Evolutionary conservation across 2,113 vertebrate species (phyloP).

Genomic region (Lycaon pictus): DNA sequence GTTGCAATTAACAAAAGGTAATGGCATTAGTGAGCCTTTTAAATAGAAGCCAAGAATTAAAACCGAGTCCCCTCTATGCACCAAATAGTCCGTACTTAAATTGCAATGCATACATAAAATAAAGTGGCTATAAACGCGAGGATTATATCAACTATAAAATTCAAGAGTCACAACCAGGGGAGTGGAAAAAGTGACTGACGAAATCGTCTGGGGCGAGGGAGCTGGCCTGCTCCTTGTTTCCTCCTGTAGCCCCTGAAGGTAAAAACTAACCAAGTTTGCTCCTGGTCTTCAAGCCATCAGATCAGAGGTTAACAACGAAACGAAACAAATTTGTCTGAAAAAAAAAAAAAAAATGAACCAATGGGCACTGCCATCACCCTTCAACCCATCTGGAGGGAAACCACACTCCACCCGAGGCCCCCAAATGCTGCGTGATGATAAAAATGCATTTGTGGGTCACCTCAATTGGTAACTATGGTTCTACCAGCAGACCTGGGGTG

Average conservation of each 20-base stretch:
- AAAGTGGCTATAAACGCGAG: neutral
- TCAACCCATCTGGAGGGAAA: neutral
- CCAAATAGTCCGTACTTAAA: neutral
- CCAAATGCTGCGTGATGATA: neutral
- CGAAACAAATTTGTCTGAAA: neutral
- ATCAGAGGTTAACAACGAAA: neutral
- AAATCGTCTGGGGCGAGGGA: neutral
- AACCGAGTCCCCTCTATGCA: neutral
- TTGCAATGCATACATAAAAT: neutral
- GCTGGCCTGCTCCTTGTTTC: neutral
- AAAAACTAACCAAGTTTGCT: neutral
- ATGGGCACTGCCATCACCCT: neutral
- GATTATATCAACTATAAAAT: neutral
- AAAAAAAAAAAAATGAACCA: neutral
- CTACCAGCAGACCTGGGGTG: neutral
- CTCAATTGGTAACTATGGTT: neutral
- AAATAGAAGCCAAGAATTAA: constrained; percentile 17
- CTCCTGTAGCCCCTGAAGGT: neutral
- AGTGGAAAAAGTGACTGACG: neutral
- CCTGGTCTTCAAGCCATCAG: neutral
- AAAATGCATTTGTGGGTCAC: neutral
- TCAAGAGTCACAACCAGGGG: neutral
- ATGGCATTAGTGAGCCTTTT: neutral
- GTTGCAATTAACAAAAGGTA: constrained; percentile 54
- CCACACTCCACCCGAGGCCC: neutral